Evolutionary conservation across 2,888 invertebrate genomes (phyloP).

Genomic region (Troides helena): DNA sequence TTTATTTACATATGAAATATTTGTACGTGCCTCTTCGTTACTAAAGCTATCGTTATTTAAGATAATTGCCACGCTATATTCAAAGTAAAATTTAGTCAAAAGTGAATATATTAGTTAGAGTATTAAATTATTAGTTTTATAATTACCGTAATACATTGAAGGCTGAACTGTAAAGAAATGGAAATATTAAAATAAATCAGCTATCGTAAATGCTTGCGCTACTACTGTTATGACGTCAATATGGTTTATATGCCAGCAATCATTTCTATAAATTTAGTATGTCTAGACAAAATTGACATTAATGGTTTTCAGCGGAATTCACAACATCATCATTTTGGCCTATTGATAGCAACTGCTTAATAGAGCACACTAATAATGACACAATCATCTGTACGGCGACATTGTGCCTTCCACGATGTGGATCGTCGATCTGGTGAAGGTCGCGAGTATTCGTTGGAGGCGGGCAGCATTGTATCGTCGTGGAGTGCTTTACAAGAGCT

Average conservation of each 20-base stretch:
- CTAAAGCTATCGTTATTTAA: not conserved
- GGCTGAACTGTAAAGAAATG: not conserved
- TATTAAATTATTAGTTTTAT: too few relatives aligned
- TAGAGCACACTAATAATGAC: too few relatives aligned
- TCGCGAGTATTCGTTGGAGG: too few relatives aligned
- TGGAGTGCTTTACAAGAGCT: too few relatives aligned
- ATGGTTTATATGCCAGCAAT: not conserved
- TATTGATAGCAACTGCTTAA: not conserved
- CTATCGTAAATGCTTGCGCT: not conserved
- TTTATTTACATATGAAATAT: not conserved
- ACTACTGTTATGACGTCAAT: not conserved
- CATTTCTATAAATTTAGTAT: conserved; percentile 3
- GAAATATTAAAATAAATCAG: not conserved
- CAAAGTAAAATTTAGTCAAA: not conserved
- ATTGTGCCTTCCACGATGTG: too few relatives aligned
- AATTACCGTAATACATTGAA: not conserved
- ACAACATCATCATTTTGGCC: not conserved
- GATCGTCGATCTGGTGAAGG: too few relatives aligned
- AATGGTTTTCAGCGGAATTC: not conserved
- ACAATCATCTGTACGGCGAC: too few relatives aligned
- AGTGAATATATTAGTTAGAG: too few relatives aligned
- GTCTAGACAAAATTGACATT: conserved; percentile 13
- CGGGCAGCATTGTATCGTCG: too few relatives aligned
- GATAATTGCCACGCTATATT: not conserved
- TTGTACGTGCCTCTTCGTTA: not conserved